Evolutionary conservation across 2,888 invertebrate genomes (phyloP).

Genomic region (Tridacna crocea): DNA sequence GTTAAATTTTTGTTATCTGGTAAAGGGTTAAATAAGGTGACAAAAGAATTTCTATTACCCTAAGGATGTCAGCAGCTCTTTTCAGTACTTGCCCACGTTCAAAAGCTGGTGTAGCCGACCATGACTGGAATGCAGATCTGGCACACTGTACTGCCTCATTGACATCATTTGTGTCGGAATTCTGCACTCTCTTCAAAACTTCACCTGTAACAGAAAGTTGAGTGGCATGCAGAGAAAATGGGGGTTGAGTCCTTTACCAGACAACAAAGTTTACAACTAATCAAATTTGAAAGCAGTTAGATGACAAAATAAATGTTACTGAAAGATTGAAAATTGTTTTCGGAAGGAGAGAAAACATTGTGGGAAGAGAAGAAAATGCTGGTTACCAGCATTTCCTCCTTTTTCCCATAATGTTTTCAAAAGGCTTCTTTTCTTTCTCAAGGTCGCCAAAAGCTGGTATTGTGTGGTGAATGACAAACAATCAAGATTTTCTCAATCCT

Average conservation of each 20-base stretch:
- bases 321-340: background rate
- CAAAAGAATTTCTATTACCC: conserved; percentile 59
- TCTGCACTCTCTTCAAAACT: conserved; percentile 64
- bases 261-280: background rate
- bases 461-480: too few species aligned
- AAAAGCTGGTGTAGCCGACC: conserved; percentile 83
- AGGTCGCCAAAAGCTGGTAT: too few species aligned
- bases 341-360: background rate
- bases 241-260: background rate
- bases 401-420: background rate
- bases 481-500: too few species aligned
- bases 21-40: too few species aligned
- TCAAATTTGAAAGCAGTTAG: background rate
- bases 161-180: conserved; percentile 82
- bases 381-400: background rate
- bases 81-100: conserved; percentile 85
- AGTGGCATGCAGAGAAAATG: too few species aligned
- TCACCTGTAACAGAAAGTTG: conserved; percentile 67
- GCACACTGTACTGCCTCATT: conserved; percentile 83
- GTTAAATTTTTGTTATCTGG: too few species aligned
- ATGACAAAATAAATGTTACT: background rate
- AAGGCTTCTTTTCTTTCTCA: too few species aligned
- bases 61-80: conserved; percentile 82
- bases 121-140: conserved; percentile 81
- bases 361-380: background rate